Evolutionary conservation across 35 echinoderm and acorn worm species (phyloP).

Genomic region (Heliocidaris tuberculata): DNA sequence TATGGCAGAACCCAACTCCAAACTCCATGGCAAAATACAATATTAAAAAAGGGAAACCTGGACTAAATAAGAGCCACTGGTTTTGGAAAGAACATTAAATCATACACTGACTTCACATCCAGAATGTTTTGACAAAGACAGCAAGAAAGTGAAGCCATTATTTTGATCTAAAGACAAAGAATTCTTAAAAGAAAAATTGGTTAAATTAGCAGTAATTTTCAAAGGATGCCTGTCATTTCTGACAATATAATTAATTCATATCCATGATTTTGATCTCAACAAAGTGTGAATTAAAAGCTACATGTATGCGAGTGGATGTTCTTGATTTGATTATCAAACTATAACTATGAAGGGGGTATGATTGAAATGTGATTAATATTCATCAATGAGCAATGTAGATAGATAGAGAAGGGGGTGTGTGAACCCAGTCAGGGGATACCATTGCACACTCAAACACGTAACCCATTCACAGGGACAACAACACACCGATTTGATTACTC

Average conservation of each 20-base stretch:
- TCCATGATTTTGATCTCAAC: background rate
- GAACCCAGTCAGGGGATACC: background rate
- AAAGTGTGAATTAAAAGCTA: background rate
- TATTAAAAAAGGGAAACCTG: background rate
- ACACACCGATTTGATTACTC: conserved; percentile 41
- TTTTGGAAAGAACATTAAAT: background rate
- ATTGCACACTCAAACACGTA: conserved; percentile 38
- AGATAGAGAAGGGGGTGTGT: background rate
- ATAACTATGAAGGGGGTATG: conserved; percentile 8
- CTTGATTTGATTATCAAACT: background rate
- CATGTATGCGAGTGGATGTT: background rate
- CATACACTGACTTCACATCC: background rate
- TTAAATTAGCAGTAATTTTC: background rate
- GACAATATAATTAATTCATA: background rate
- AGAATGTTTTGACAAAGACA: no score
- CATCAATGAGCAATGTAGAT: background rate
- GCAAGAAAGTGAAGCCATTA: no score
- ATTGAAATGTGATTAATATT: conserved; percentile 6
- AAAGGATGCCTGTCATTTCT: background rate
- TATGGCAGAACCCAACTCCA: background rate
- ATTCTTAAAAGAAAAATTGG: background rate
- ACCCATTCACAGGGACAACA: conserved; percentile 33
- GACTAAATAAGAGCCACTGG: background rate
- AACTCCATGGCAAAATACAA: background rate
- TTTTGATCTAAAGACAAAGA: background rate